Percentiles rank a stretch among this genome's conserved stretches.
Evolutionary conservation across 2,888 invertebrate species (phyloP).

Genomic region (Mystacides longicornis): DNA sequence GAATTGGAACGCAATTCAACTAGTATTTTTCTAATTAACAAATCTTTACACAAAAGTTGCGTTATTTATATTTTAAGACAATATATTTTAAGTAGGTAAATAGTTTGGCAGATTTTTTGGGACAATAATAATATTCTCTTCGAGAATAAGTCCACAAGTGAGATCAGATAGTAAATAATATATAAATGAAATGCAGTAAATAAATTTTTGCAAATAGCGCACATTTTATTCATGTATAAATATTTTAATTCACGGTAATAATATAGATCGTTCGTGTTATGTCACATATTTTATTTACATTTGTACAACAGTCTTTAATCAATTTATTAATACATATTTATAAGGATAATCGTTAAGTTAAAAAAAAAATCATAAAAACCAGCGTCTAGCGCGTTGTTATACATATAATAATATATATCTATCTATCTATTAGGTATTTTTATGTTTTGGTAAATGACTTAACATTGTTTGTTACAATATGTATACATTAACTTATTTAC

Average conservation of each 20-base stretch:
- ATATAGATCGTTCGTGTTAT: slow-evolving; percentile 49
- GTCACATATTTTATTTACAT: slow-evolving; percentile 49
- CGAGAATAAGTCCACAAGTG: no score
- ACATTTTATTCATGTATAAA: slow-evolving; percentile 27
- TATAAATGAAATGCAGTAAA: no score
- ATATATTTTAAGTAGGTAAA: no score
- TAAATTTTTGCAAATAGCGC: slow-evolving; percentile 24
- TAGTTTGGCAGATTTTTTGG: no score
- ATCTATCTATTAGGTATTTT: slow-evolving; percentile 24
- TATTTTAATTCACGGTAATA: slow-evolving; percentile 40
- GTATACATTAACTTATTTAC: slow-evolving; percentile 20
- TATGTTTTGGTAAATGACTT: slow-evolving; percentile 27
- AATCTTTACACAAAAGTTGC: no score
- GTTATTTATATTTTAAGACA: no score
- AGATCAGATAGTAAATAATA: no score
- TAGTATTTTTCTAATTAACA: no score
- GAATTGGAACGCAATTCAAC: background rate
- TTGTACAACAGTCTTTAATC: slow-evolving; percentile 51
- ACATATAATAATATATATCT: slow-evolving; percentile 2
- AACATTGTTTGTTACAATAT: no score
- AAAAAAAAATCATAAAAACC: no score
- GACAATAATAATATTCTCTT: no score
- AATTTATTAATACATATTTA: slow-evolving; percentile 23
- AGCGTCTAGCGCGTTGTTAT: slow-evolving; percentile 20
- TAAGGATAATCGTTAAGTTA: no score